phyloP scores from a whole-genome alignment of 64 coral and sea anemone species.

The Pocillopora verrucosa region DNA sequence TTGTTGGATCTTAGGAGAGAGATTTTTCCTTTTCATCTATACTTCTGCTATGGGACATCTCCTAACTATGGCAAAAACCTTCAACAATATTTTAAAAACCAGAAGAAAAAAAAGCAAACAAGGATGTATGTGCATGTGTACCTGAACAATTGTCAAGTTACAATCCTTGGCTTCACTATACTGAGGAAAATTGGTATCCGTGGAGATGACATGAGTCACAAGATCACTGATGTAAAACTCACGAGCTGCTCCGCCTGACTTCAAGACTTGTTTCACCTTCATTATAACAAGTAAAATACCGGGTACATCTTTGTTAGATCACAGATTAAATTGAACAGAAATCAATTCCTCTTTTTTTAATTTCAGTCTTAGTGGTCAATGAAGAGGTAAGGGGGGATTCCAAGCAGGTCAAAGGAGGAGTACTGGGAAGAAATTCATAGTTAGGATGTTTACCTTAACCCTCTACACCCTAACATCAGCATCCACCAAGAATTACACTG shows the following conservation, averaged over 20 bases:
- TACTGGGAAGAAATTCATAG: too few species aligned
- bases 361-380: too few species aligned
- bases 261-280: slow-evolving; percentile 90
- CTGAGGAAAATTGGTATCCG: slow-evolving; percentile 60
- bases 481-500: too few species aligned
- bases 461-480: too few species aligned
- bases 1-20: too few species aligned
- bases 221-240: slow-evolving; percentile 98
- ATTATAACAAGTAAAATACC: too few species aligned
- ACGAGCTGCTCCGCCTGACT: slow-evolving; percentile 81
- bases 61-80: not conserved
- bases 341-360: not conserved
- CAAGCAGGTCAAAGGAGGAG: too few species aligned
- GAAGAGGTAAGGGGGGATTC: too few species aligned
- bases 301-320: not conserved
- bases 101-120: not conserved
- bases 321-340: not conserved
- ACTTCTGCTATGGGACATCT: not conserved
- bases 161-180: slow-evolving; percentile 83
- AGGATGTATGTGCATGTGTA: not conserved
- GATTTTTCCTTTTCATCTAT: too few species aligned
- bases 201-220: slow-evolving; percentile 90
- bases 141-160: slow-evolving; percentile 79
- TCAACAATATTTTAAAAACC: not conserved
- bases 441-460: too few species aligned